Conservation (phyloP, 92 coral and sea anemone genomes). For the Phymanthus crucifer region DNA sequence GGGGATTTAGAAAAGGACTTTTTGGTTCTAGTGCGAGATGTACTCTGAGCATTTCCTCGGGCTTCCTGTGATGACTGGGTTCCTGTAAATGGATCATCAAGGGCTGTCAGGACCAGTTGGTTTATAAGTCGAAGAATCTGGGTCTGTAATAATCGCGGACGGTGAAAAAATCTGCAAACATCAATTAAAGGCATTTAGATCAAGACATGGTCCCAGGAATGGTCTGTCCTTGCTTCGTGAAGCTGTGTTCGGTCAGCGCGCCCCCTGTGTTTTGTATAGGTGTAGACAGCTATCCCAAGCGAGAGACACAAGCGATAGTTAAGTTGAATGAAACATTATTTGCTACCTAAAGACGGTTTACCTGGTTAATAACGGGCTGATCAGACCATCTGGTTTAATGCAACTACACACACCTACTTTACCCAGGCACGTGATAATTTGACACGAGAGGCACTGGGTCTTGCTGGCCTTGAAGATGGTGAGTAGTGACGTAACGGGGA, state of each 20-base stretch:
- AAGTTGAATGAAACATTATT: no score
- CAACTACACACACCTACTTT: conserved; percentile 79
- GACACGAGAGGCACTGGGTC: conserved; percentile 52
- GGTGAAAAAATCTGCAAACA: conserved; percentile 56
- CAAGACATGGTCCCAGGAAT: neutral
- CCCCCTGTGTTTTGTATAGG: no score
- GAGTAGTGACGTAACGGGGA: conserved; percentile 57
- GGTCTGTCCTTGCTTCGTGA: no score
- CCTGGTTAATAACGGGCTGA: conserved; percentile 65
- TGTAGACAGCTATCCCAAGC: no score
- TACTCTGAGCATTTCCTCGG: conserved; percentile 24
- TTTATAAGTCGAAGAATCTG: conserved; percentile 57
- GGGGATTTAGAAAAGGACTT: conserved; percentile 50
- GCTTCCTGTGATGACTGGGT: conserved; percentile 15
- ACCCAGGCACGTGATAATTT: conserved; percentile 55
- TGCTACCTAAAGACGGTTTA: no score
- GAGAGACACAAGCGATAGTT: no score
- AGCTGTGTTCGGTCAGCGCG: no score
- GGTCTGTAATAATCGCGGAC: conserved; percentile 61
- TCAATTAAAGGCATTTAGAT: neutral
- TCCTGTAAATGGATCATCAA: conserved; percentile 48
- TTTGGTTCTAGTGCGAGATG: conserved; percentile 39
- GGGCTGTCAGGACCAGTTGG: conserved; percentile 65
- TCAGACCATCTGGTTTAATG: conserved; percentile 59
- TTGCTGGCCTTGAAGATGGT: conserved; percentile 63